A percentile compares a stretch with the other conserved stretches of the same genome.
phyloP scores from a whole-genome alignment of 2,888 invertebrate species.

The Nephrotoma appendiculata region DNA sequence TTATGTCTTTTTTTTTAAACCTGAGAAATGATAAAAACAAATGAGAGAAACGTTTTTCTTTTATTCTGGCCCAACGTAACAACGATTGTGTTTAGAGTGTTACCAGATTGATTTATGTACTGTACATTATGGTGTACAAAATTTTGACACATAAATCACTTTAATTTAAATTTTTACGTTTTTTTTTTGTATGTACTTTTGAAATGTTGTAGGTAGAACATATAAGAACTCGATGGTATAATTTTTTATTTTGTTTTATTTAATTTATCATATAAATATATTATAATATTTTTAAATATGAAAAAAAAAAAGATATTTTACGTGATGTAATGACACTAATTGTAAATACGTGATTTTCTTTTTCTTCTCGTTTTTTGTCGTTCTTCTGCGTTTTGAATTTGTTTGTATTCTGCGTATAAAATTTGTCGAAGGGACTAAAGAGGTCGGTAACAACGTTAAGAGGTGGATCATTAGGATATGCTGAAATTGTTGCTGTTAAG shows the following conservation, averaged over 20 bases:
- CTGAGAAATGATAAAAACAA: not conserved
- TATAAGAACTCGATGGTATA: not conserved
- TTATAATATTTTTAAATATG: not conserved
- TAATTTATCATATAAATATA: not conserved
- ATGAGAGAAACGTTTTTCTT: not conserved
- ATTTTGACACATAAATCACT: not conserved
- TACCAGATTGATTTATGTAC: not conserved
- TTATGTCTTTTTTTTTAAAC: not conserved
- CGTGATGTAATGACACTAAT: slow-evolving; percentile 1
- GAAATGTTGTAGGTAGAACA: not conserved
- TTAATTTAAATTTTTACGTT: not conserved
- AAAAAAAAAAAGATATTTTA: not conserved
- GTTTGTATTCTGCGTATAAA: not conserved
- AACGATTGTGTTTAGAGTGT: not conserved
- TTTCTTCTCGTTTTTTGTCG: not conserved
- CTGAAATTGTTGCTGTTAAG: slow-evolving; percentile 95
- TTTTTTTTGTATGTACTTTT: not conserved
- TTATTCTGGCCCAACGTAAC: not conserved
- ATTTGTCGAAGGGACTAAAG: slow-evolving; percentile 60
- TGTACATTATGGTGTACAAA: not conserved
- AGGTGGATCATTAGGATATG: slow-evolving; percentile 75
- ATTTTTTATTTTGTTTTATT: not conserved
- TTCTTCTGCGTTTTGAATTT: not conserved
- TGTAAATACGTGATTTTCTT: not conserved
- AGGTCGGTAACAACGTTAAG: slow-evolving; percentile 84